Evolutionary conservation across 1,140 invertebrate species (phyloP), one percentile per base, ranked within the genome.

Genomic region (Carposina sasakii): DNA sequence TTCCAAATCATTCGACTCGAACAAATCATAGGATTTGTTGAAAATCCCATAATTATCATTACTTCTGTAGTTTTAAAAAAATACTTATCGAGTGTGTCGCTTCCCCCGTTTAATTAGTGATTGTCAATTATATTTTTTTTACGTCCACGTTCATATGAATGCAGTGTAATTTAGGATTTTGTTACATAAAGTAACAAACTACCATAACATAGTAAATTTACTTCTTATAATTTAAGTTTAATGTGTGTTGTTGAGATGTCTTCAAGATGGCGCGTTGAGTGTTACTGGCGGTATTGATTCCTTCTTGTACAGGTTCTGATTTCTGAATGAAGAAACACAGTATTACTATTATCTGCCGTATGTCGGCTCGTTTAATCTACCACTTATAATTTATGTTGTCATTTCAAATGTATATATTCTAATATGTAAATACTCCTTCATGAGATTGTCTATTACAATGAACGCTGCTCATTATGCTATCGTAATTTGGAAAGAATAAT

Each of bases 141-240:
- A 71, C 57, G 54, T 67, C 48, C 48, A 64, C 60, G 58, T 57
- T 54, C 52, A 40, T 47, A 49, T 57, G 62, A 58, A 50, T 59
- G 63, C 55, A 58, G 59, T 57, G 56, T 67, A n/a, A n/a, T n/a
- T 51, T 54, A 57, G 55, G 44, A 56, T 74, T 70, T 71, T 67
- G 63, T 78, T 74, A 63, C 55, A 49, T 72, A 70, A n/a, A 73
- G 75, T 76, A 79, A 69, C 71, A 59, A 71, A 73, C 19, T 77
- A 81, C 76, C 76, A 81, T 81, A 77, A 69, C 56, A 66, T 76
- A 74, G 65, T 58, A 54, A 63, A 63, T 57, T 67, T 57, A 63
- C 65, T 62, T 71, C 57, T 61, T n/a, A 57, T 70, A 58, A 71
- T 62, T 54, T 77, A 69, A 72, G 72, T 78, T 66, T 73, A n/a